phyloP scores from a whole-genome alignment of 2,113 vertebrate genomes.

The Cyprinodon tularosa region DNA sequence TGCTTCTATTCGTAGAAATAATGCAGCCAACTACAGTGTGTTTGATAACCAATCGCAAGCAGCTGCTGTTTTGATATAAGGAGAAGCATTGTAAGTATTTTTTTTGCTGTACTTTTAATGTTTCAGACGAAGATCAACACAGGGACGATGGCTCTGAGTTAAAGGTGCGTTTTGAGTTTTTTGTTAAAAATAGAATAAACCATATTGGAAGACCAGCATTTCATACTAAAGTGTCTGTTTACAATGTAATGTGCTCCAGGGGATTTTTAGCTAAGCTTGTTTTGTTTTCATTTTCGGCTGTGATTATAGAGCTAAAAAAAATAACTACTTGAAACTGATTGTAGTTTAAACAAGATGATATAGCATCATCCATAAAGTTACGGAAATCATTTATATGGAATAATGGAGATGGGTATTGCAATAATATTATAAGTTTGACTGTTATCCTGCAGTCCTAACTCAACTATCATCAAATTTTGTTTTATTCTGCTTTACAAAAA shows the following conservation, averaged over 20 bases:
- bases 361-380: too few relatives aligned
- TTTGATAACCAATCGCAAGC: neutral
- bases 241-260: neutral
- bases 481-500: neutral
- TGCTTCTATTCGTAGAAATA: neutral
- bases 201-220: neutral
- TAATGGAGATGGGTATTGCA: too few relatives aligned
- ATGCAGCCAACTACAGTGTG: neutral
- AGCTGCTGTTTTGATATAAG: conserved; percentile 8
- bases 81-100: neutral
- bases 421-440: too few relatives aligned
- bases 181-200: neutral
- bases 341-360: too few relatives aligned
- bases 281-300: too few relatives aligned
- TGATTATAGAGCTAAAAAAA: too few relatives aligned
- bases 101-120: conserved; percentile 1
- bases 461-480: neutral
- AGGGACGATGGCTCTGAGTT: conserved; percentile 62
- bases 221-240: neutral
- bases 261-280: neutral
- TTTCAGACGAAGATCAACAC: conserved; percentile 69
- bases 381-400: too few relatives aligned
- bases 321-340: too few relatives aligned
- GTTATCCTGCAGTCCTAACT: too few relatives aligned
- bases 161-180: conserved; percentile 50